A percentile compares a stretch with the other conserved stretches of the same genome.
phyloP scores from a whole-genome alignment of 1,140 invertebrate species.

The Danaus melanippus region DNA sequence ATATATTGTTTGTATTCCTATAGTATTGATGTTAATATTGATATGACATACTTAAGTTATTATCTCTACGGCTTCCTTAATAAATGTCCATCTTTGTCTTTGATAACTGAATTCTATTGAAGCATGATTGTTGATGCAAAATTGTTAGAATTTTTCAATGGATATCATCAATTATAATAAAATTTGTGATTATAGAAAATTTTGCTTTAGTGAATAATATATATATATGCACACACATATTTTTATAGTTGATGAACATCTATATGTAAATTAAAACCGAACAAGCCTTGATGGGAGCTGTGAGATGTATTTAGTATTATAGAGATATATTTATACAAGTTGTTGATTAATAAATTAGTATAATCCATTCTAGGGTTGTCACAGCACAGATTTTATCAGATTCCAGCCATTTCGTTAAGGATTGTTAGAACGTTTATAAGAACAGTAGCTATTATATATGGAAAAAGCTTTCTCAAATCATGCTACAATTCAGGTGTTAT shows the following conservation, averaged over 20 bases:
- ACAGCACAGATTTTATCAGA: too few relatives aligned
- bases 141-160: constrained; percentile 35
- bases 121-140: constrained; percentile 21
- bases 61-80: constrained; percentile 26
- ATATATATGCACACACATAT: not conserved
- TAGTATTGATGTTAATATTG: too few relatives aligned
- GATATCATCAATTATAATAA: constrained; percentile 16
- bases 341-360: too few relatives aligned
- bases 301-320: constrained; percentile 57
- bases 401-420: too few relatives aligned
- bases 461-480: too few relatives aligned
- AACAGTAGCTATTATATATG: too few relatives aligned
- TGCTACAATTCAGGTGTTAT: too few relatives aligned
- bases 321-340: constrained; percentile 22
- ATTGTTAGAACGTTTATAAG: too few relatives aligned
- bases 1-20: too few relatives aligned
- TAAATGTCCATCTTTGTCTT: constrained; percentile 10
- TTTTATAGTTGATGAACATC: constrained; percentile 11
- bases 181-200: constrained; percentile 2
- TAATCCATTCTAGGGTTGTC: too few relatives aligned
- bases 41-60: constrained; percentile 8
- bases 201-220: not conserved
- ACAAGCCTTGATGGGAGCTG: constrained; percentile 62
- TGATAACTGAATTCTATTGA: constrained; percentile 12
- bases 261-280: constrained; percentile 42